A percentile compares a stretch with the other conserved stretches of the same genome.
phyloP scores from a whole-genome alignment of 2,797 vertebrate genomes.

The Enteromius trimaculatus region DNA sequence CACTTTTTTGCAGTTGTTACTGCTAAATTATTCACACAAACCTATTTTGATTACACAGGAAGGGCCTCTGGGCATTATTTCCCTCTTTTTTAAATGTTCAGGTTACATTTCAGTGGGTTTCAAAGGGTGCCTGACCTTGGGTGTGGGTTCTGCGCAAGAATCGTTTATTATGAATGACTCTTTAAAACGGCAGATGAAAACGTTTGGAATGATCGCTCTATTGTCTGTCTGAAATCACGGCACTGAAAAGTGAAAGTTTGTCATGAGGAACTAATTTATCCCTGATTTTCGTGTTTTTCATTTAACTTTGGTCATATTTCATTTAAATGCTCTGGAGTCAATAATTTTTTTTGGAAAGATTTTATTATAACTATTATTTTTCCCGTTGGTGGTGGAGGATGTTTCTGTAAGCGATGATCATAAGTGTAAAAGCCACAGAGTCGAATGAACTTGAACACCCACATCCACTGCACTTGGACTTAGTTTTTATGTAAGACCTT shows the following conservation, averaged over 20 bases:
- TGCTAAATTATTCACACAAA: constrained; percentile 23
- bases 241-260: neutral
- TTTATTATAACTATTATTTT: neutral
- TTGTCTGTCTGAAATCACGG: neutral
- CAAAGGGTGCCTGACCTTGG: neutral
- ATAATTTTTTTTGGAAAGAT: neutral
- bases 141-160: neutral
- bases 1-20: neutral
- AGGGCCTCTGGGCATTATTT: neutral
- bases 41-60: neutral
- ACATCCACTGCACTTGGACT: neutral
- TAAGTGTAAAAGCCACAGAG: neutral
- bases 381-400: neutral
- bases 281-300: neutral
- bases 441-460: neutral
- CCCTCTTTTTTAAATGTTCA: constrained; percentile 12
- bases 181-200: neutral
- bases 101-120: constrained; percentile 6
- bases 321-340: neutral
- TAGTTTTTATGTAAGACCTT: constrained; percentile 15
- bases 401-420: neutral
- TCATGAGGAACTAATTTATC: neutral
- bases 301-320: neutral
- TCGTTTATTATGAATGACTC: neutral
- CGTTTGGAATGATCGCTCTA: neutral